Evolutionary conservation across 23 tunicate genomes (phyloP), one percentile per base, ranked within the genome.

Genomic region (Ciona savignyi): DNA sequence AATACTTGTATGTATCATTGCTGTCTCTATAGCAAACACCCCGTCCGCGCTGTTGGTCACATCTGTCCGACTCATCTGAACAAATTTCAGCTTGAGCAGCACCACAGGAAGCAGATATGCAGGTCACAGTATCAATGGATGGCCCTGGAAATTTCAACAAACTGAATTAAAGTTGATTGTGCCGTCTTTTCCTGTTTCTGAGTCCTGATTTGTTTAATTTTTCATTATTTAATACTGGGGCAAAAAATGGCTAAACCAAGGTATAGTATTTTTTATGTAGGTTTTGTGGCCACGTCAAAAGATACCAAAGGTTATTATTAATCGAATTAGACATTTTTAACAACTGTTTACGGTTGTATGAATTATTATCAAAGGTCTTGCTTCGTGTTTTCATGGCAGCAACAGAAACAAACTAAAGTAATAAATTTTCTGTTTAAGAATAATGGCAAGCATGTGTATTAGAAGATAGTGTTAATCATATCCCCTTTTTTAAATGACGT

Each of bases 21-120:
- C 74, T 24, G 1, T 35, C 30, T 6, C 75, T 48, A 63, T 80
- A 61, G 31, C 93, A 86, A 1, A 42, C 48, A 27, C 93, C 93
- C 35, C 80, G 68, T n/a, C 81, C 85, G n/a, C 84, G 61, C 0
- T 69, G 35, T 35, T 86, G 93, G 34, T 86, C 93, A 26, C 93
- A 86, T 62, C 85, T 67, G 81, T 86, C 93, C 19, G 71, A 70
- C 27, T 30, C 63, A 3, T 30, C 30, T 6, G 77, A 21, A 48
- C 93, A 86, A 23, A 71, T 33, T 73, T 70, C 29, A 20, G 66
- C 63, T 33, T 78, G 31, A 51, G 72, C 63, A 33, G 34, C 4
- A n/a, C 85, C 85, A 61, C 93, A 86, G 31, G 78, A 75, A 62
- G 49, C 24, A 34, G 21, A 25, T 19, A 33, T 64, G 71, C 93